Evolutionary conservation across 1,140 invertebrate genomes (phyloP).

Genomic region (Drosophila melanica): DNA sequence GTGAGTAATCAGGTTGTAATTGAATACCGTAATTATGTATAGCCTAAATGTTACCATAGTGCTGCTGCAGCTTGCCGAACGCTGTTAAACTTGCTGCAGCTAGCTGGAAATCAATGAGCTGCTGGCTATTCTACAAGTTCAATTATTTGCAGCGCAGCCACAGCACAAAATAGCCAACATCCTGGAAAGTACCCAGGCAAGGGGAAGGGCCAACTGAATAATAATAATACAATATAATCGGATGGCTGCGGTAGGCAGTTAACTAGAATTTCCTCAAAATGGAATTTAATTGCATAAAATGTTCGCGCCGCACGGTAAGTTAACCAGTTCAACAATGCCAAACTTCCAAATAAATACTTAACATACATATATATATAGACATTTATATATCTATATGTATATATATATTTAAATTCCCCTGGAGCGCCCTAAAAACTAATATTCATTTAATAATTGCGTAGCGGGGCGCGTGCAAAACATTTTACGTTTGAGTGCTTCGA

Average conservation of each 20-base stretch:
- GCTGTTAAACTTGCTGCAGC: neutral
- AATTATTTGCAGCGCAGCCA: constrained; percentile 46
- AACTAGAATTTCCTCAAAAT: constrained; percentile 20
- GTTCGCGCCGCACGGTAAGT: constrained; percentile 3
- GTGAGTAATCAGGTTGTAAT: constrained; percentile 72
- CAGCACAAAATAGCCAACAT: constrained; percentile 16
- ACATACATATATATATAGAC: neutral
- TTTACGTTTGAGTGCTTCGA: constrained; percentile 72
- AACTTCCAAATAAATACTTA: constrained; percentile 6
- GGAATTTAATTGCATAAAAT: constrained; percentile 54
- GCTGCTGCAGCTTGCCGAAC: constrained; percentile 7
- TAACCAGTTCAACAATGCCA: constrained; percentile 35
- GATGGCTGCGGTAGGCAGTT: constrained; percentile 12
- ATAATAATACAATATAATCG: neutral
- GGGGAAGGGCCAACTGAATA: too few species aligned
- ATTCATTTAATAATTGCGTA: constrained; percentile 76
- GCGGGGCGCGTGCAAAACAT: constrained; percentile 41
- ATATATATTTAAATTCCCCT: neutral
- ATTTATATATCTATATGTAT: neutral
- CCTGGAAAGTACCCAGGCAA: neutral
- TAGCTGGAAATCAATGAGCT: constrained; percentile 38
- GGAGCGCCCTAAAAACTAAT: constrained; percentile 62
- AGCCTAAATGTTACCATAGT: constrained; percentile 39
- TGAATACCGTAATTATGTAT: constrained; percentile 68
- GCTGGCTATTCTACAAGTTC: constrained; percentile 26